Conservation (phyloP, 2,888 invertebrate genomes). For the Dioctria linearis region DNA sequence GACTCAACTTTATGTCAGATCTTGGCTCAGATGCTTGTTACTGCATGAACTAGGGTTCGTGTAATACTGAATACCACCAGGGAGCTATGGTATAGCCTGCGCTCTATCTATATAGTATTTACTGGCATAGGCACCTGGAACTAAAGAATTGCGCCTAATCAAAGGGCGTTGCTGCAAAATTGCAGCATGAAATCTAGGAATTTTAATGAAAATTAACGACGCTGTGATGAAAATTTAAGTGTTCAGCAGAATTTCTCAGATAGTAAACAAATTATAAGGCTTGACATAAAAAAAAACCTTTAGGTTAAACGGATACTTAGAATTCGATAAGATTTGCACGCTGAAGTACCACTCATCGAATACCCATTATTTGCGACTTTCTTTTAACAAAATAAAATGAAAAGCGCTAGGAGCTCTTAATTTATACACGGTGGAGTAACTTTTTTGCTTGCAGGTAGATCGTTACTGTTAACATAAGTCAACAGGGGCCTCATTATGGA, state of each 20-base stretch:
- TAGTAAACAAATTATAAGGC: slow-evolving; percentile 30
- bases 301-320: too few species aligned
- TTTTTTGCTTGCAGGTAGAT: too few species aligned
- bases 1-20: slow-evolving; percentile 41
- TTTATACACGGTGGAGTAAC: too few species aligned
- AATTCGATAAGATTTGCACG: too few species aligned
- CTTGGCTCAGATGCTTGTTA: slow-evolving; percentile 34
- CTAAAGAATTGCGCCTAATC: slow-evolving; percentile 14
- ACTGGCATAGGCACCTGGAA: slow-evolving; percentile 29
- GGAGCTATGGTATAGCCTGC: too few species aligned
- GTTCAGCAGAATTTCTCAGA: slow-evolving; percentile 22
- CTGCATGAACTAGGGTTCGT: slow-evolving; percentile 5
- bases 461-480: too few species aligned
- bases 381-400: too few species aligned
- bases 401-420: too few species aligned
- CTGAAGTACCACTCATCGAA: too few species aligned
- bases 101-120: background rate
- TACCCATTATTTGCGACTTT: too few species aligned
- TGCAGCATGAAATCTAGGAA: slow-evolving; percentile 42
- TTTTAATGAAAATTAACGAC: slow-evolving; percentile 54
- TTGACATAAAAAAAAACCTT: background rate
- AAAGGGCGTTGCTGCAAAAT: slow-evolving; percentile 39
- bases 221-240: slow-evolving; percentile 51
- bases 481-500: too few species aligned
- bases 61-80: background rate